Base-by-base conservation (phyloP, 2,113 vertebrate genomes). In the Paradoxurus hermaphroditus region DNA sequence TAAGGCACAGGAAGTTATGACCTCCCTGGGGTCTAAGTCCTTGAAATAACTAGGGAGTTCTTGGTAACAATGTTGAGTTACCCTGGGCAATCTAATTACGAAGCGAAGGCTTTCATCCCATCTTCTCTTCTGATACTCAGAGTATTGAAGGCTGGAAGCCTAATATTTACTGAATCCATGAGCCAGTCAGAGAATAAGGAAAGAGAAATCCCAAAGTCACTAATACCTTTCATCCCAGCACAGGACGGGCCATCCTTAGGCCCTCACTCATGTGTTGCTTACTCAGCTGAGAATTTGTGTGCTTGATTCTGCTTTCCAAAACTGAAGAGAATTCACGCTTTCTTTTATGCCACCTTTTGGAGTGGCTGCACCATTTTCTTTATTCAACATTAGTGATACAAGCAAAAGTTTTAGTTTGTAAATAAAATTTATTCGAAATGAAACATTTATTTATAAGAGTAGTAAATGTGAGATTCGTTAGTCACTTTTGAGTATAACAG, bases 11-110 rank as follows among this genome's bases (percentile, higher is more conserved):
- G 23, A 96, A 83, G 63, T 75, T 68, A n/a, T 65, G 46, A 27
- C 36, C 36, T 97, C 78, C 31, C 15, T 86, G 1, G 25, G 18
- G 27, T 89, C 77, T 70, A 19, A 65, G 41, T 68, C 49, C 31
- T 15, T 73, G 53, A 96, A 96, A 96, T 73, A 93, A 86, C 41
- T 81, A 73, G 53, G 14, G 87, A 84, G 39, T 49, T 86, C 88
- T 86, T 53, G 12, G 53, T 91, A 49, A 27, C 31, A 39, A 27
- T 19, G 8, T 31, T n/a, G 63, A 91, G 31, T 86, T 14, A 65
- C 86, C 73, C 25, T 25, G 25, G 41, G 73, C 62, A 84, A 84
- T 31, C 12, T 88, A 72, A 83, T 81, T 75, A 86, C 53, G 62
- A 19, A 63, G 23, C 8, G 18, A 2, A 5, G 5, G 9, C 23